Conservation (phyloP, 1,140 invertebrate genomes). For the Dysdera silvatica region DNA sequence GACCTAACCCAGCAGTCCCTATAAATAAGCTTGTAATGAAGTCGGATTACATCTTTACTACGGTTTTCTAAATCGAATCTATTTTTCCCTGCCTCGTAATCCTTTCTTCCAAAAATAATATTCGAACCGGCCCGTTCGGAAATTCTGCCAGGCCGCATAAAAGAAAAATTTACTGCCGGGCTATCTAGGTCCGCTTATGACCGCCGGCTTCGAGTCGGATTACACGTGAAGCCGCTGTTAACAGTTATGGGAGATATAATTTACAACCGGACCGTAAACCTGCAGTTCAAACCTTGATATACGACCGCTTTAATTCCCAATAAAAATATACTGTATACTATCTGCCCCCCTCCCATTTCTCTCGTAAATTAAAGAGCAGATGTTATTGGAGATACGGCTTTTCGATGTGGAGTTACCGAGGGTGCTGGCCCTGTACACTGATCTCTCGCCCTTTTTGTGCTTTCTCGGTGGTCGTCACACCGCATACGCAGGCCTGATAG, state of each 20-base stretch:
- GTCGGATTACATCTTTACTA: too few relatives aligned
- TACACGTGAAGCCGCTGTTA: slow-evolving; percentile 27
- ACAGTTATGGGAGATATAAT: slow-evolving; percentile 30
- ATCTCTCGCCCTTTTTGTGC: slow-evolving; percentile 25
- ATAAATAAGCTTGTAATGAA: too few relatives aligned
- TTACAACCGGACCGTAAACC: slow-evolving; percentile 30
- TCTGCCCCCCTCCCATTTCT: slow-evolving; percentile 18
- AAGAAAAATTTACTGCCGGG: too few relatives aligned
- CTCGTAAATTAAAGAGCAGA: slow-evolving; percentile 31
- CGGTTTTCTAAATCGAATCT: too few relatives aligned
- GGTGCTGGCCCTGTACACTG: slow-evolving; percentile 8
- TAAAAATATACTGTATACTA: slow-evolving; percentile 29
- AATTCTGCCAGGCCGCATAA: too few relatives aligned
- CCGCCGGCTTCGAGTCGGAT: slow-evolving; percentile 18
- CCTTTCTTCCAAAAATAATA: too few relatives aligned
- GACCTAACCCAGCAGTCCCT: too few relatives aligned
- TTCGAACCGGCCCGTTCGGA: too few relatives aligned
- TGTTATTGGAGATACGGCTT: slow-evolving; percentile 17
- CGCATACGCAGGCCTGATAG: slow-evolving; percentile 25
- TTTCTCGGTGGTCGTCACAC: slow-evolving; percentile 12
- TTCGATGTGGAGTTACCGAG: slow-evolving; percentile 9
- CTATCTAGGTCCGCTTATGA: neutral
- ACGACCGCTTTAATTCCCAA: slow-evolving; percentile 29
- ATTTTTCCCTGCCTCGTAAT: too few relatives aligned
- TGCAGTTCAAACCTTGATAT: slow-evolving; percentile 31